Evolutionary conservation across 1,140 invertebrate species (phyloP), one percentile per base, ranked within the genome.

Genomic region (Brachionus rubens): DNA sequence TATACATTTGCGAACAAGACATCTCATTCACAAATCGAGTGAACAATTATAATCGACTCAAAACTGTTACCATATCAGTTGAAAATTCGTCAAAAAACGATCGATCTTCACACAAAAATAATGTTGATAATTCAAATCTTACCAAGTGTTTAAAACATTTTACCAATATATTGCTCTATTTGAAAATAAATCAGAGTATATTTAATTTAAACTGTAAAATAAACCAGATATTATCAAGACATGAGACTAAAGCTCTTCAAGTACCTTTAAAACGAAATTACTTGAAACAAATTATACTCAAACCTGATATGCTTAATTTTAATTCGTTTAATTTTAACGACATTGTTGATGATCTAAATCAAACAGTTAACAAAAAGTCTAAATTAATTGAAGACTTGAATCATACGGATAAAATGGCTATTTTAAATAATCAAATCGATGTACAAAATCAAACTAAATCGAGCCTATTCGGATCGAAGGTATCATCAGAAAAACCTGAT

Each of bases 101-200:
- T n/a, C n/a, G n/a, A n/a, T n/a, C n/a, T n/a, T 30, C 54, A 19
- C 14, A 33, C 33, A 33, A n/a, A 59, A 10, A 14, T 24, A 16
- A 59, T 59, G 54, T 33, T 36, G 6, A 36, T 33, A 33, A 16
- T 2, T n/a, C 28, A 26, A 59, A 28, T 1, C 16, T 65, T 3
- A 65, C 59, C 36, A n/a, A 65, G 9, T 43, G 16, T 26, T 36
- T 65, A 10, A 65, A 43, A 41, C 33, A 10, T 24, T 65, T 65
- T 12, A 65, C 59, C 1, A 65, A 24, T 10, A 65, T 65, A 19
- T 24, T 65, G 7, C 7, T 65, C 21, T 65, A 43, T 65, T 43
- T 65, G 12, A 65, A 43, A 24, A 43, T 65, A 28, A 65, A 65
- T 46, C 59, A 65, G 19, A 33, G 36, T 21, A 65, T 43, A 43